Conservation (phyloP, 2,113 vertebrate genomes). For the Odontophorus gujanensis region DNA sequence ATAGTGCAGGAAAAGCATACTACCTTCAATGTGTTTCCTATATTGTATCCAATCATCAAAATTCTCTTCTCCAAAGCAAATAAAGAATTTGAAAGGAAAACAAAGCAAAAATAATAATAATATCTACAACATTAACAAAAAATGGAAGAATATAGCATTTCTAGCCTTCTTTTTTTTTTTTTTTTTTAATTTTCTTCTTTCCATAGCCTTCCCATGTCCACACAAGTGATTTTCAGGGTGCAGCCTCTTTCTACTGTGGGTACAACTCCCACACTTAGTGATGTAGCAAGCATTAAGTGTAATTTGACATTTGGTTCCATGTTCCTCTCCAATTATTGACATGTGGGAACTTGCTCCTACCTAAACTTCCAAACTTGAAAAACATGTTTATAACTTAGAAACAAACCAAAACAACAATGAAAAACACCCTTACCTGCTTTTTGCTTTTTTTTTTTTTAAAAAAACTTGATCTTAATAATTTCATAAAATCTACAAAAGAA, state of each 20-base stretch:
- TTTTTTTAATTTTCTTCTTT: neutral
- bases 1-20: neutral
- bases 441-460: neutral
- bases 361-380: neutral
- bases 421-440: neutral
- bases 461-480: neutral
- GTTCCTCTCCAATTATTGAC: neutral
- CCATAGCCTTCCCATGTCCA: neutral
- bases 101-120: neutral
- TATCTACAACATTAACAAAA: neutral
- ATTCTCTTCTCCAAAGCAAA: neutral
- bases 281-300: neutral
- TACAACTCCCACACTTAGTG: neutral
- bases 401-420: neutral
- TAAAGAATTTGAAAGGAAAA: neutral
- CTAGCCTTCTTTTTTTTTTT: neutral
- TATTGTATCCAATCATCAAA: neutral
- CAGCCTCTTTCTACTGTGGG: neutral
- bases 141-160: neutral
- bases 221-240: neutral
- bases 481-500: neutral
- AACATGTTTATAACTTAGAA: neutral
- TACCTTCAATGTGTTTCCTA: neutral
- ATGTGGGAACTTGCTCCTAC: neutral
- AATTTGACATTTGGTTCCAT: conserved; percentile 10